phyloP scores from a whole-genome alignment of 2,113 vertebrate genomes.

The Brachyhypopomus gauderio region DNA sequence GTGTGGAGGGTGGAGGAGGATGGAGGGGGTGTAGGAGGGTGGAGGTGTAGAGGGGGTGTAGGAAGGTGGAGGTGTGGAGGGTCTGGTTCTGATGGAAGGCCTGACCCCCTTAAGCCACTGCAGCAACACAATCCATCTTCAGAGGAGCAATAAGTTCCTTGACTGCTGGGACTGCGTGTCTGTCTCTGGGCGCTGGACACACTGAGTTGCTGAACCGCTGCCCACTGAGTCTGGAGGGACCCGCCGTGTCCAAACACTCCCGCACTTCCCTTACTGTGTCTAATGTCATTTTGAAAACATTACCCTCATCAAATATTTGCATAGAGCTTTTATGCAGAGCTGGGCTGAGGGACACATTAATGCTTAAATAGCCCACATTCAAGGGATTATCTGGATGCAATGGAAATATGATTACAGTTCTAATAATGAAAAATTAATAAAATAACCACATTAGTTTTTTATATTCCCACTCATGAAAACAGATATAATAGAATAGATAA shows the following conservation, averaged over 20 bases:
- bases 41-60: no score
- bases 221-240: background rate
- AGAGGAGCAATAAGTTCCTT: slow-evolving; percentile 52
- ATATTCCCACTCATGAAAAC: background rate
- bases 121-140: slow-evolving; percentile 47
- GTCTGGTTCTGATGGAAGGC: slow-evolving; percentile 42
- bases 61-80: slow-evolving; percentile 33
- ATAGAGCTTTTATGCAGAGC: background rate
- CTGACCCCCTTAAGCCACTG: slow-evolving; percentile 41
- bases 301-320: background rate
- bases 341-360: background rate
- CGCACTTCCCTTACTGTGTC: background rate
- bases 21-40: no score
- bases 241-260: background rate
- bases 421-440: slow-evolving; percentile 36
- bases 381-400: slow-evolving; percentile 8
- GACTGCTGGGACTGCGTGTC: slow-evolving; percentile 30
- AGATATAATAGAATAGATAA: background rate
- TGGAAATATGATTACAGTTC: slow-evolving; percentile 41
- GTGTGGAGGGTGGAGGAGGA: no score
- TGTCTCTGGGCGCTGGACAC: background rate
- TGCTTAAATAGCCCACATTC: slow-evolving; percentile 18
- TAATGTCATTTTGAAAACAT: background rate
- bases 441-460: slow-evolving; percentile 16
- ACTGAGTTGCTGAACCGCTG: background rate